Conservation (phyloP, 2,888 invertebrate species). For the Oeneis ivallda region DNA sequence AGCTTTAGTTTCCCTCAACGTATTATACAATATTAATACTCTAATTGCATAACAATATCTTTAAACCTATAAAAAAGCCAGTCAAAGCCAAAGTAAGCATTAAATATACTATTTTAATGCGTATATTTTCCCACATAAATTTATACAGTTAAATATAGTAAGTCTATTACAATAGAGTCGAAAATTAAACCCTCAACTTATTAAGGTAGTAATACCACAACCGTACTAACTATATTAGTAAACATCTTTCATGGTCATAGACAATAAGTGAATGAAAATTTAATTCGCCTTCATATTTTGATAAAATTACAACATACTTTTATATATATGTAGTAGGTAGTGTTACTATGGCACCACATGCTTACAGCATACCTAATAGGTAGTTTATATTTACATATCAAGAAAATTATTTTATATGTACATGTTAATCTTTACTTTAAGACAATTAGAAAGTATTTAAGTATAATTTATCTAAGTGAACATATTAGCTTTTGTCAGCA, state of each 20-base stretch:
- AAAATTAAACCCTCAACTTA: slow-evolving; percentile 31
- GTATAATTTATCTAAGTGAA: slow-evolving; percentile 24
- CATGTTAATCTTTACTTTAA: slow-evolving; percentile 15
- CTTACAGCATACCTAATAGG: slow-evolving; percentile 71
- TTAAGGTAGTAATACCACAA: slow-evolving; percentile 37
- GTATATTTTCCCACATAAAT: slow-evolving; percentile 80
- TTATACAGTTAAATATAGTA: slow-evolving; percentile 55
- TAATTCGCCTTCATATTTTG: slow-evolving; percentile 28
- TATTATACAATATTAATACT: slow-evolving; percentile 33
- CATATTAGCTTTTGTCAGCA: slow-evolving; percentile 17
- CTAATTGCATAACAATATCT: slow-evolving; percentile 55
- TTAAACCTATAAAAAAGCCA: slow-evolving; percentile 71
- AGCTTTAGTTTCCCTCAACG: slow-evolving; percentile 30
- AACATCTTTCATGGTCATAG: slow-evolving; percentile 30
- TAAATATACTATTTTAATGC: slow-evolving; percentile 78
- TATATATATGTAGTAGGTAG: slow-evolving; percentile 55
- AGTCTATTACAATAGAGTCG: slow-evolving; percentile 30
- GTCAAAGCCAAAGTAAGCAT: slow-evolving; percentile 74
- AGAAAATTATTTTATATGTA: slow-evolving; percentile 26
- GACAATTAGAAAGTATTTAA: slow-evolving; percentile 18
- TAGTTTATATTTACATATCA: slow-evolving; percentile 56
- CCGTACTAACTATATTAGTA: slow-evolving; percentile 35
- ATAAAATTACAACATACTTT: slow-evolving; percentile 55
- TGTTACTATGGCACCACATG: slow-evolving; percentile 79
- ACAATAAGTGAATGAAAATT: slow-evolving; percentile 29